These are phyloP conservation scores for Ifrita kowaldi DNA, from an alignment of 2,113 vertebrate species.

Conservation along the genomic window DNA sequence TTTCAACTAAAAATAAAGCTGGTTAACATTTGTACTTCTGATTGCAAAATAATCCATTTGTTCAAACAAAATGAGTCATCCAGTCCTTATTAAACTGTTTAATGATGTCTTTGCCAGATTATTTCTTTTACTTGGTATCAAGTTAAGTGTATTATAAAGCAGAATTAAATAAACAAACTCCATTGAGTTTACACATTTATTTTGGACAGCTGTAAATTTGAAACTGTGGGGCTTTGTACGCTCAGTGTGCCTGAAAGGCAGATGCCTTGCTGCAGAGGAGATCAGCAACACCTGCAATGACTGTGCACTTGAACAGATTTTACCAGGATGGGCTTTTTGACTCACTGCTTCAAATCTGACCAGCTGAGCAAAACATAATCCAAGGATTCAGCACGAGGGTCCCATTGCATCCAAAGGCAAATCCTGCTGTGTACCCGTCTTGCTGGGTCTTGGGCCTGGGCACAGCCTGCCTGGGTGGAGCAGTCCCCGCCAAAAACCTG, in stretches of 20 bases:
- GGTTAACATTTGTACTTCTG: constrained; percentile 65
- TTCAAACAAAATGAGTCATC: constrained; percentile 61
- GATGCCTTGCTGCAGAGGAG: not conserved
- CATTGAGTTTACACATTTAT: not conserved
- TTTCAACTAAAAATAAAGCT: constrained; percentile 68
- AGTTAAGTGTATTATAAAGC: constrained; percentile 27
- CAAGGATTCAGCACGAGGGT: not conserved
- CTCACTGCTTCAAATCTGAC: not conserved
- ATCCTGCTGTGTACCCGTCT: not conserved
- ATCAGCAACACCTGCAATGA: accelerated
- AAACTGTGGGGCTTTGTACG: not conserved
- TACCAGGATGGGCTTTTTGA: not conserved
- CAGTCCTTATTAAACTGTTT: constrained; percentile 43
- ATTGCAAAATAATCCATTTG: constrained; percentile 67
- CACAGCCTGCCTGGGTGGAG: not conserved
- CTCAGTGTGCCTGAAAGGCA: not conserved
- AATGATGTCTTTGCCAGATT: constrained; percentile 51
- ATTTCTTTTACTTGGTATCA: constrained; percentile 48
- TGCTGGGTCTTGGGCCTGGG: not conserved
- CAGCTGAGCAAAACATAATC: not conserved
- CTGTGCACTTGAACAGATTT: not conserved
- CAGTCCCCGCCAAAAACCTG: not conserved
- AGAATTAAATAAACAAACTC: constrained; percentile 52
- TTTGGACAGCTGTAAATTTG: not conserved
- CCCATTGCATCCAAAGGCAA: not conserved